phyloP scores from a whole-genome alignment of 2,797 vertebrate species.

The Chelidonichthys spinosus region DNA sequence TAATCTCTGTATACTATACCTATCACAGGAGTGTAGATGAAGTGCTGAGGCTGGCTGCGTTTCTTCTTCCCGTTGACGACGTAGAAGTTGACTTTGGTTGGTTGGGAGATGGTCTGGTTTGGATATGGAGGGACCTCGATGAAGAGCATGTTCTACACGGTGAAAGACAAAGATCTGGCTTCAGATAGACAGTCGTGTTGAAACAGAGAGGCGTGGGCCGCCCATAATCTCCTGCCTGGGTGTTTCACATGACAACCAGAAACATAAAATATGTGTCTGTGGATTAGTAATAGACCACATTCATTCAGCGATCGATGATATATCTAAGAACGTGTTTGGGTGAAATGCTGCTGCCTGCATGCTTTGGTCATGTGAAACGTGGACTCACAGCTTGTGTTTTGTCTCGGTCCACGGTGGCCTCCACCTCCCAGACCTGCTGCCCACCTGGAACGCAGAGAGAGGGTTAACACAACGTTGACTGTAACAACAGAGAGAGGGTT shows the following conservation, averaged over 20 bases:
- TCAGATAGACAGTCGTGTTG: background rate
- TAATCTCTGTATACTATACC: constrained; percentile 50
- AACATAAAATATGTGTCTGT: constrained; percentile 3
- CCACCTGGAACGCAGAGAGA: constrained; percentile 84
- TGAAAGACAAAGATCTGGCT: background rate
- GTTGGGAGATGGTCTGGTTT: constrained; percentile 85
- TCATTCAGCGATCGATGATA: background rate
- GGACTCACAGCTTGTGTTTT: constrained; percentile 95
- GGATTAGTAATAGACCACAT: background rate
- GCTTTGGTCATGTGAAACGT: background rate
- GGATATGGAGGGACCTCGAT: constrained; percentile 93
- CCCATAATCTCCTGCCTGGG: background rate
- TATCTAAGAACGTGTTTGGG: background rate
- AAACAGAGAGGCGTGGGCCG: background rate
- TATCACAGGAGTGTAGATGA: constrained; percentile 89
- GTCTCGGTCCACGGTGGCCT: constrained; percentile 94
- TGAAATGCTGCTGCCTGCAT: background rate
- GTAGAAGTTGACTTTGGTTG: constrained; percentile 93
- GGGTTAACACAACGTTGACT: background rate
- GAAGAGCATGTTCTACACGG: constrained; percentile 92
- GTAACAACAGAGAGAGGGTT: background rate
- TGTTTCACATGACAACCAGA: constrained; percentile 5
- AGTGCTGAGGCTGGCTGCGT: constrained; percentile 94
- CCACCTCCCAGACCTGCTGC: constrained; percentile 95
- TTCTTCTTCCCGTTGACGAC: constrained; percentile 97